phyloP scores from a whole-genome alignment of 2,888 invertebrate genomes.

The Netelia melanura region DNA sequence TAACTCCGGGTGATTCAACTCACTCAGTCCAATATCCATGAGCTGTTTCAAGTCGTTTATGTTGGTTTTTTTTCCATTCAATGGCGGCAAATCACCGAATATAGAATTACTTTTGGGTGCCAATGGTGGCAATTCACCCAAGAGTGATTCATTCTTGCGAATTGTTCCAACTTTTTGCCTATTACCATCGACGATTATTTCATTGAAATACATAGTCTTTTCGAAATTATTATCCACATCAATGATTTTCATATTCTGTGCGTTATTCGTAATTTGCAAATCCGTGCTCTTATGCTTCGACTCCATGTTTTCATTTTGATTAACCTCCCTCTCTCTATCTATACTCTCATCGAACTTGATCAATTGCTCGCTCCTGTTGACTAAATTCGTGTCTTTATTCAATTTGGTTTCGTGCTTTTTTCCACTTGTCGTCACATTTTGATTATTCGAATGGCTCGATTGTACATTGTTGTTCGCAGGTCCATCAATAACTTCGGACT shows the following conservation, averaged over 20 bases:
- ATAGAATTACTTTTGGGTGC: slow-evolving; percentile 79
- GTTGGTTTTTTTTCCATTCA: slow-evolving; percentile 82
- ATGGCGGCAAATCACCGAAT: slow-evolving; percentile 82
- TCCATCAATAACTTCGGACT: slow-evolving; percentile 70
- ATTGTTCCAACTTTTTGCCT: slow-evolving; percentile 78
- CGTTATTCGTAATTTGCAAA: slow-evolving; percentile 79
- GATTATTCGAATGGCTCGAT: slow-evolving; percentile 73
- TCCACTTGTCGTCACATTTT: slow-evolving; percentile 71
- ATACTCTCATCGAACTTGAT: slow-evolving; percentile 80
- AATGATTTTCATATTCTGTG: slow-evolving; percentile 78
- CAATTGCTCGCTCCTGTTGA: slow-evolving; percentile 77
- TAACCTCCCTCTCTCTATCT: slow-evolving; percentile 74
- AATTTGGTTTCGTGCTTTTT: slow-evolving; percentile 73
- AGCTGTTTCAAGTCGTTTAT: slow-evolving; percentile 82
- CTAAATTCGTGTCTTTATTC: slow-evolving; percentile 74
- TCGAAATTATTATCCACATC: slow-evolving; percentile 78
- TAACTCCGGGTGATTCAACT: slow-evolving; percentile 52
- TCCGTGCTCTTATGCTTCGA: slow-evolving; percentile 72
- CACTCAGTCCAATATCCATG: slow-evolving; percentile 81
- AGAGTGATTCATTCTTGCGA: slow-evolving; percentile 76
- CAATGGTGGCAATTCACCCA: slow-evolving; percentile 79
- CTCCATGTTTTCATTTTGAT: slow-evolving; percentile 78
- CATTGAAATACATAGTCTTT: slow-evolving; percentile 82
- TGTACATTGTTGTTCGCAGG: slow-evolving; percentile 76
- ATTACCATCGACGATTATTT: slow-evolving; percentile 82